phyloP scores from a whole-genome alignment of 1,140 invertebrate genomes.

The Drosophila navojoa region DNA sequence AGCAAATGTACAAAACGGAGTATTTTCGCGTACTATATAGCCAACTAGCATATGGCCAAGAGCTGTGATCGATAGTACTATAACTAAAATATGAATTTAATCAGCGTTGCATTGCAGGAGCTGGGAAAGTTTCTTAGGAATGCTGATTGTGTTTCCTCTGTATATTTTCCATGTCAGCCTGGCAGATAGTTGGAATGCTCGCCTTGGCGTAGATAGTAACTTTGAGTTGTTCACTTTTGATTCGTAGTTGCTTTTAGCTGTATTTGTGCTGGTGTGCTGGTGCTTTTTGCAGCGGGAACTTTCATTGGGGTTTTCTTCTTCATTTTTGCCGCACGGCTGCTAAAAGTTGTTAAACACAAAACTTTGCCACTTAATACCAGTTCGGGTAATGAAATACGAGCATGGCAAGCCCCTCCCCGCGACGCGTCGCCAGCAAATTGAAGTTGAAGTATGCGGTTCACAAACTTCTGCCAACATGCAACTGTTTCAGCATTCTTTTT shows the following conservation, averaged over 20 bases:
- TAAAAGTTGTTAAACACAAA: constrained; percentile 82
- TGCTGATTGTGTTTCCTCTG: neutral
- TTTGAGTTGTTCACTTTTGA: neutral
- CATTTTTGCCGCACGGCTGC: constrained; percentile 70
- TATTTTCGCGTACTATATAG: too few relatives aligned
- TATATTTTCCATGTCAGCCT: neutral
- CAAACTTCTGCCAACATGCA: constrained; percentile 74
- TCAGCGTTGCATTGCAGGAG: too few relatives aligned
- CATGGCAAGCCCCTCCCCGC: constrained; percentile 40
- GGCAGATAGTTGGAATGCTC: neutral
- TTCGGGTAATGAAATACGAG: constrained; percentile 82
- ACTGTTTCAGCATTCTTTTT: constrained; percentile 46
- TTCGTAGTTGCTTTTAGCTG: constrained; percentile 2
- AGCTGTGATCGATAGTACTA: too few relatives aligned
- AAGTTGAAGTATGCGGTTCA: constrained; percentile 79
- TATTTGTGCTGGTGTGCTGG: constrained; percentile 32
- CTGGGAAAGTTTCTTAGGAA: too few relatives aligned
- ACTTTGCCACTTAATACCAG: constrained; percentile 81
- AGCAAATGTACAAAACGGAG: neutral
- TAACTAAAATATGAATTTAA: too few relatives aligned
- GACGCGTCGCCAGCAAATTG: constrained; percentile 61
- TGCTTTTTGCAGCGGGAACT: constrained; percentile 48
- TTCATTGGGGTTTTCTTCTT: constrained; percentile 64
- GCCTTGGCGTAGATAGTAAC: neutral
- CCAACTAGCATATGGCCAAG: too few relatives aligned